Evolutionary conservation across 2,113 vertebrate species (phyloP).

Genomic region (Tragelaphus scriptus): DNA sequence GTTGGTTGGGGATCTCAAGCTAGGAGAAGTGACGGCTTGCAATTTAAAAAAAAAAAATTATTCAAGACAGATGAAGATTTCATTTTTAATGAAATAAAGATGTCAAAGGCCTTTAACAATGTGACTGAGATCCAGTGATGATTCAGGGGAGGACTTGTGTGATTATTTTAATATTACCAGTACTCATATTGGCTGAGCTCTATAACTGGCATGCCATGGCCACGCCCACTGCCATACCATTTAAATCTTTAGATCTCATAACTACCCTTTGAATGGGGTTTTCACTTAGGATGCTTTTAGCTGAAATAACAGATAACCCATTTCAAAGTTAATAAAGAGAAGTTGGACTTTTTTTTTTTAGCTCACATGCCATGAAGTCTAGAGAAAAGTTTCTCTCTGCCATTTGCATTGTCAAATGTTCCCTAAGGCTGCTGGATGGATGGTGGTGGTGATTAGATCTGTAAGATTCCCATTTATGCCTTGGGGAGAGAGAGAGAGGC

Average conservation of each 20-base stretch:
- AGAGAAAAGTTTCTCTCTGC: background rate
- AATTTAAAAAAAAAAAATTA: background rate
- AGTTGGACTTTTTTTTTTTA: background rate
- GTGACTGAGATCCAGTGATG: background rate
- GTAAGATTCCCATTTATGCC: background rate
- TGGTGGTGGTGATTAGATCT: rapidly evolving
- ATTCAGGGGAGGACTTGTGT: background rate
- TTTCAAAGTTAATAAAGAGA: background rate
- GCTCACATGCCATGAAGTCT: background rate
- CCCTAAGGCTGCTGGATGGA: background rate
- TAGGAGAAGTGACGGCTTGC: background rate
- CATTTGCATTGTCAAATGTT: background rate
- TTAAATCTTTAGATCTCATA: background rate
- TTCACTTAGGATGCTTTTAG: background rate
- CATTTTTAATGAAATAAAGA: background rate
- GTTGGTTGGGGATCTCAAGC: background rate
- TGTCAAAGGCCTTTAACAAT: background rate
- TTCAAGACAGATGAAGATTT: background rate
- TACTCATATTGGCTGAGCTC: background rate
- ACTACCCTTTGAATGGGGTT: background rate
- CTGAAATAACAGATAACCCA: constrained; percentile 12
- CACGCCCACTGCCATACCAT: background rate
- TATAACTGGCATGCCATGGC: background rate
- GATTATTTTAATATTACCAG: background rate
- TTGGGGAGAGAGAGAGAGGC: background rate